phyloP scores from a whole-genome alignment of 2,113 vertebrate species.

The Collichthys lucidus region DNA sequence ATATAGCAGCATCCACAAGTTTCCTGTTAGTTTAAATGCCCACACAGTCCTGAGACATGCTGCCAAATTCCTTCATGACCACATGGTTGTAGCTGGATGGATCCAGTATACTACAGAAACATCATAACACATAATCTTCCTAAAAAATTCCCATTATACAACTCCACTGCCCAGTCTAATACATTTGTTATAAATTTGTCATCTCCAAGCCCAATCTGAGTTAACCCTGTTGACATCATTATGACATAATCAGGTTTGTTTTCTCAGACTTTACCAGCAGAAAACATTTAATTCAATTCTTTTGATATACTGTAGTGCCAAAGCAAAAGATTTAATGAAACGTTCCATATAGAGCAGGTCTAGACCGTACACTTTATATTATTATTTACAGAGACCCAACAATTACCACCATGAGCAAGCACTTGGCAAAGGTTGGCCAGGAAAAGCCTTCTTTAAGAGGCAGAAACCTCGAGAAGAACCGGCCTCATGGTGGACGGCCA shows the following conservation, averaged over 20 bases:
- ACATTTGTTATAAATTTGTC: background rate
- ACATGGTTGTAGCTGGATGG: background rate
- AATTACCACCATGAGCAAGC: no score
- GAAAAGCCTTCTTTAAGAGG: no score
- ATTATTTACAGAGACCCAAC: no score
- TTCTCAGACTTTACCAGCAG: background rate
- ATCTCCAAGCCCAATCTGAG: no score
- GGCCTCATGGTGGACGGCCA: no score
- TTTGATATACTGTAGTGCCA: no score
- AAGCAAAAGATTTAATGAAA: no score
- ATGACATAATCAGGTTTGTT: background rate
- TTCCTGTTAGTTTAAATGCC: background rate
- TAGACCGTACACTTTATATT: no score
- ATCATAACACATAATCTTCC: background rate
- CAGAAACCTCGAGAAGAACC: no score
- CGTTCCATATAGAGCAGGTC: no score
- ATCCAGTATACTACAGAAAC: background rate
- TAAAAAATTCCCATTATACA: no score
- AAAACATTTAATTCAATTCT: background rate
- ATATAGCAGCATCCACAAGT: background rate
- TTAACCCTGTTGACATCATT: background rate
- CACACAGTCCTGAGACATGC: background rate
- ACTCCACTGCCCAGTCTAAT: background rate
- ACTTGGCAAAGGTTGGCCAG: no score
- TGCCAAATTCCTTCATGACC: background rate